Evolutionary conservation across 2,113 vertebrate species (phyloP).

Genomic region (Lophotis ruficrista): DNA sequence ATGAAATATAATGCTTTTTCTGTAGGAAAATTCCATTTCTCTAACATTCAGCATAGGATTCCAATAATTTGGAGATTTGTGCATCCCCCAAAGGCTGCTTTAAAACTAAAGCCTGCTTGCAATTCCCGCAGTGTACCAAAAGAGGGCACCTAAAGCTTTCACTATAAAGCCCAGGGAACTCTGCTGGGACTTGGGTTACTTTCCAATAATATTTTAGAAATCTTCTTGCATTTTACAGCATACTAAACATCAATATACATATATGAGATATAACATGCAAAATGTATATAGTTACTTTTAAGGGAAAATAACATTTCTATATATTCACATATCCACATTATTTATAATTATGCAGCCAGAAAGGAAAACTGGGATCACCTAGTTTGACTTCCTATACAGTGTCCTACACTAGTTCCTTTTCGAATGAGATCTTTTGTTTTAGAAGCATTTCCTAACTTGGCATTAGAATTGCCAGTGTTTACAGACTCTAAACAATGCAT

Average conservation of each 20-base stretch:
- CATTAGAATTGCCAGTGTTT: not conserved
- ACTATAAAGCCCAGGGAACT: not conserved
- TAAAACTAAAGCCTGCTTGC: not conserved
- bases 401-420: not conserved
- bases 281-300: not conserved
- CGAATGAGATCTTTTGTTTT: not conserved
- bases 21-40: not conserved
- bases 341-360: not conserved
- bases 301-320: not conserved
- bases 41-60: not conserved
- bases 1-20: not conserved
- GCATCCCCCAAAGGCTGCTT: not conserved
- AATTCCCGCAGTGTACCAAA: constrained; percentile 22
- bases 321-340: not conserved
- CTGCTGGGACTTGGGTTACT: not conserved
- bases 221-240: not conserved
- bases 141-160: constrained; percentile 76
- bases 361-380: not conserved
- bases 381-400: not conserved
- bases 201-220: constrained; percentile 13
- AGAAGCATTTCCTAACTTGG: not conserved
- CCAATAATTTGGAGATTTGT: not conserved
- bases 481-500: not conserved
- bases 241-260: not conserved
- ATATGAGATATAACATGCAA: not conserved